A percentile compares a stretch with the other conserved stretches of the same genome.
Conservation (phyloP, 1,140 invertebrate genomes). For the Meloidogyne hapla region DNA sequence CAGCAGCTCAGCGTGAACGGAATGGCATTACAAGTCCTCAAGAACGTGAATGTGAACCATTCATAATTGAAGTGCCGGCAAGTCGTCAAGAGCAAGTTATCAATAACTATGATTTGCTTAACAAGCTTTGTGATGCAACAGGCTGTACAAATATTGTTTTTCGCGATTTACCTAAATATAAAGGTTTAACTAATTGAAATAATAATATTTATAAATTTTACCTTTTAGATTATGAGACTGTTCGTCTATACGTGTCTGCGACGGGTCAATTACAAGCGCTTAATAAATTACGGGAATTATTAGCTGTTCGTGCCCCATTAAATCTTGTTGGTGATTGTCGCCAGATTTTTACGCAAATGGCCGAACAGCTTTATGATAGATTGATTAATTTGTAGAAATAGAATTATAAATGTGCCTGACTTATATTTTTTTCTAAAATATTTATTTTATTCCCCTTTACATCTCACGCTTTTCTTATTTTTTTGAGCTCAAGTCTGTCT, state of each 20-base stretch:
- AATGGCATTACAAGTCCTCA: slow-evolving; percentile 12
- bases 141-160: slow-evolving; percentile 46
- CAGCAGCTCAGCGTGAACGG: slow-evolving; percentile 33
- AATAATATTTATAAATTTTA: neutral
- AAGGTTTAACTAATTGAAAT: slow-evolving; percentile 11
- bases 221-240: slow-evolving; percentile 31
- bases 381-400: neutral
- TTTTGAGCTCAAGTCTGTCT: neutral
- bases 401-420: neutral
- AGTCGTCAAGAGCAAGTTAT: slow-evolving; percentile 27
- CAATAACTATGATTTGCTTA: slow-evolving; percentile 36
- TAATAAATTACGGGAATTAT: slow-evolving; percentile 31
- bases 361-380: slow-evolving; percentile 15
- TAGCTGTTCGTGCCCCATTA: slow-evolving; percentile 30
- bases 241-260: slow-evolving; percentile 34
- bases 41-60: slow-evolving; percentile 44
- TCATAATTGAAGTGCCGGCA: slow-evolving; percentile 46
- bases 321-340: slow-evolving; percentile 37
- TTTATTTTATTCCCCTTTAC: neutral
- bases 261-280: slow-evolving; percentile 34
- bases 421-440: neutral
- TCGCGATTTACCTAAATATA: slow-evolving; percentile 31
- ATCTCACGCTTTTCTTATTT: neutral
- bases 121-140: slow-evolving; percentile 26
- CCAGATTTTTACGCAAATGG: slow-evolving; percentile 39